These are phyloP conservation scores for Arizona elegans DNA, from an alignment of 2,113 vertebrate genomes.

Conservation along the genomic window DNA sequence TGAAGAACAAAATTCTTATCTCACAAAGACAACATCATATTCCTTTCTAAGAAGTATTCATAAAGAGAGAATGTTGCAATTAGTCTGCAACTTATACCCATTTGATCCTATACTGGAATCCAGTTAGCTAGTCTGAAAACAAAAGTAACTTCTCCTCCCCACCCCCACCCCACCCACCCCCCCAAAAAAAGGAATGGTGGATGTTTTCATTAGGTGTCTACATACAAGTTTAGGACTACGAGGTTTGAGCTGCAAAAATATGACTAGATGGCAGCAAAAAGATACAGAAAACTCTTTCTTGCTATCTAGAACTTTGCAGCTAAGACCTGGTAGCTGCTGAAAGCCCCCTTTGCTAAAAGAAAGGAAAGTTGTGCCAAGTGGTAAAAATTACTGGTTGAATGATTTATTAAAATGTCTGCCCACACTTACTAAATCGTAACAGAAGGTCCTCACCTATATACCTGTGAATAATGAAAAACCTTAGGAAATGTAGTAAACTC, in stretches of 20 bases:
- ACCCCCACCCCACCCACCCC: rapidly evolving
- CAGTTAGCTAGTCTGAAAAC: neutral
- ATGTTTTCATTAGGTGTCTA: neutral
- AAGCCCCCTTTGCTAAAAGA: neutral
- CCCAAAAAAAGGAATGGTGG: neutral
- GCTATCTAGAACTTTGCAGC: neutral
- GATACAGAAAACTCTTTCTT: neutral
- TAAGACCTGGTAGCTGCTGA: neutral
- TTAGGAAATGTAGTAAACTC: neutral
- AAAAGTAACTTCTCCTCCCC: neutral
- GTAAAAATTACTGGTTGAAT: neutral
- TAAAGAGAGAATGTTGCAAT: neutral
- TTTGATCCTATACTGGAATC: neutral
- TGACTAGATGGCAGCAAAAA: neutral
- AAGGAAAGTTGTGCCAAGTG: neutral
- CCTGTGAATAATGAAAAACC: neutral
- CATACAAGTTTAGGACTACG: neutral
- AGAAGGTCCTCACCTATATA: neutral
- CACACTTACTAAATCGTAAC: neutral
- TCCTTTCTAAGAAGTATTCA: neutral
- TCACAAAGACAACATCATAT: neutral
- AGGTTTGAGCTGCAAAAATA: neutral
- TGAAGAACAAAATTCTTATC: neutral
- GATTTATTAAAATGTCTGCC: neutral
- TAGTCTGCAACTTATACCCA: neutral